These are phyloP conservation scores for Crypturellus undulatus DNA, from an alignment of 2,113 vertebrate species.

Conservation along the genomic window DNA sequence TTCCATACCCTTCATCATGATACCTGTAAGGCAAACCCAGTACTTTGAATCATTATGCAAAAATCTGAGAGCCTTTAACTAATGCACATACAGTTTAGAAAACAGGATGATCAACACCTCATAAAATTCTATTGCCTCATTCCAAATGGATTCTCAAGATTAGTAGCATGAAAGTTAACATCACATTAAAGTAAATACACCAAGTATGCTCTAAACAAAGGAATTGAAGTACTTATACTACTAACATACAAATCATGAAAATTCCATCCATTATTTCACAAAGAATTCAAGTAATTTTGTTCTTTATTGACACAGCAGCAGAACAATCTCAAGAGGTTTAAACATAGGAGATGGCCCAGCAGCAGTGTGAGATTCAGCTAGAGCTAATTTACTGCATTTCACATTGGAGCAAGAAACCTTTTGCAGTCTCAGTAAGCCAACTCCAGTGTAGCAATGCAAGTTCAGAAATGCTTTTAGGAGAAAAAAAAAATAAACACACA, in stretches of 20 bases:
- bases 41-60: background rate
- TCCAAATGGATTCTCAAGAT: background rate
- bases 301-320: background rate
- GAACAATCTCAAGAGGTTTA: fast-evolving
- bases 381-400: background rate
- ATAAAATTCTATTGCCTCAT: fast-evolving
- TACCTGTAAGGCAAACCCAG: background rate
- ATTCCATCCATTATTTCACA: background rate
- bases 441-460: too few species aligned
- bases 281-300: fast-evolving
- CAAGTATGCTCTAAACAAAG: background rate
- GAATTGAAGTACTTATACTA: background rate
- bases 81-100: background rate
- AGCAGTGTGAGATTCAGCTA: fast-evolving
- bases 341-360: fast-evolving
- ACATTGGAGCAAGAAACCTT: background rate
- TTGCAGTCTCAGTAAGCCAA: background rate
- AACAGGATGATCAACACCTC: background rate
- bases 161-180: background rate
- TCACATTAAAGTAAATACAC: background rate
- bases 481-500: background rate
- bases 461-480: background rate
- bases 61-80: background rate
- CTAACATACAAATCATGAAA: fast-evolving
- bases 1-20: background rate